phyloP scores from a whole-genome alignment of 2,113 vertebrate species.

The Pan paniscus region DNA sequence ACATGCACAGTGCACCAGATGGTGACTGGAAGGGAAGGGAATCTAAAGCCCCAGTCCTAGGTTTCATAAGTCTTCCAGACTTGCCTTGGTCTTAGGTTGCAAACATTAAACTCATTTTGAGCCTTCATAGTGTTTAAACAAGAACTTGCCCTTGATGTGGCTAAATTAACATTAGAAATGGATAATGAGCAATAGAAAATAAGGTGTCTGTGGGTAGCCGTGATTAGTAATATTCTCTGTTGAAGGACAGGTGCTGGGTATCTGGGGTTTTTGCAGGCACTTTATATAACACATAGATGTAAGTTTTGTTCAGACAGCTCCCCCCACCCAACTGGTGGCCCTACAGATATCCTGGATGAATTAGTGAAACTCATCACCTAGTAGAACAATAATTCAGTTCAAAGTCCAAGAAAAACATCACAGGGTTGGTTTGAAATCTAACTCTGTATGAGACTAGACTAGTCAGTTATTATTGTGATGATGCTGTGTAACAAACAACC shows the following conservation, averaged over 20 bases:
- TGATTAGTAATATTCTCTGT: neutral
- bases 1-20: neutral
- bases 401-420: neutral
- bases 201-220: neutral
- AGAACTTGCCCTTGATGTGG: neutral
- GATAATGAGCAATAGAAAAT: conserved; percentile 23
- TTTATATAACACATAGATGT: neutral
- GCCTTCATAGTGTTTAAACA: neutral
- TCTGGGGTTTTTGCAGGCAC: neutral
- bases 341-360: neutral
- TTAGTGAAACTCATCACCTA: neutral
- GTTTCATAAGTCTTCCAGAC: neutral
- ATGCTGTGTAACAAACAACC: neutral
- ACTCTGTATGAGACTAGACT: neutral
- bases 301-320: neutral
- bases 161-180: conserved; percentile 22
- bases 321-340: no score
- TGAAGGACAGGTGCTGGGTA: neutral
- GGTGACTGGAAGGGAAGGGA: neutral
- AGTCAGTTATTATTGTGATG: neutral
- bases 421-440: neutral
- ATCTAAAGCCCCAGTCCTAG: neutral
- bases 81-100: neutral
- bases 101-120: neutral
- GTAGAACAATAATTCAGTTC: neutral